Evolutionary conservation across 1,140 invertebrate genomes (phyloP), one percentile per base, ranked within the genome.

Genomic region (Papilio aristodemus): DNA sequence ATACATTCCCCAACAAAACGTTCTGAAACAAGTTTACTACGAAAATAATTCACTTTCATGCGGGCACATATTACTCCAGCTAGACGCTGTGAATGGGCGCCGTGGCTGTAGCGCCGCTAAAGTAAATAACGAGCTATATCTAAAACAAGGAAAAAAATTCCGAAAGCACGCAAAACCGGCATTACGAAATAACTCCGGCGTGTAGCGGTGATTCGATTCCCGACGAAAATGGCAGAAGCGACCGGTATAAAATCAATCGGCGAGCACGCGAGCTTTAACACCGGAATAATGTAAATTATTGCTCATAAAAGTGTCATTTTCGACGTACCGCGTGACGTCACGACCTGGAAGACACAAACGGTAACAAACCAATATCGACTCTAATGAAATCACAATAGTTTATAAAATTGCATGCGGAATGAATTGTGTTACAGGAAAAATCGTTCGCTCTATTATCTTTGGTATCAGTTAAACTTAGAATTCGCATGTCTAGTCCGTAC

Each of bases 241-340:
- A 82, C 85, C 77, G 86, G 86, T 85, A 81, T 83, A 86, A 84
- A 90, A 91, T 90, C 89, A 90, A 91, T 90, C 87, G 84, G 75
- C 71, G 71, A 73, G 84, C 89, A 89, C 89, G 89, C 87, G 84
- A 90, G 71, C 77, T 81, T 85, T 83, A 83, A 86, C 86, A 87
- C 85, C 85, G 79, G 81, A 84, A 87, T 85, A 84, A 87, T 87
- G 86, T 90, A 89, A 90, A 90, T 90, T 90, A 90, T 90, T 79
- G 79, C 85, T 87, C 84, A 83, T 90, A 90, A 91, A 91, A 86
- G 80, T 88, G 89, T 89, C 89, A 86, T 91, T 90, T 85, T 85
- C 81, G 81, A 84, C 81, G 83, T 83, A 79, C 70, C 78, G 77
- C 73, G 84, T 87, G 86, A 88, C 86, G 85, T 90, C 85, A 87